Percentiles rank a stretch among this genome's conserved stretches.
These are phyloP conservation scores for Dryadula phaetusa DNA, from an alignment of 2,888 invertebrate genomes.

Conservation along the genomic window DNA sequence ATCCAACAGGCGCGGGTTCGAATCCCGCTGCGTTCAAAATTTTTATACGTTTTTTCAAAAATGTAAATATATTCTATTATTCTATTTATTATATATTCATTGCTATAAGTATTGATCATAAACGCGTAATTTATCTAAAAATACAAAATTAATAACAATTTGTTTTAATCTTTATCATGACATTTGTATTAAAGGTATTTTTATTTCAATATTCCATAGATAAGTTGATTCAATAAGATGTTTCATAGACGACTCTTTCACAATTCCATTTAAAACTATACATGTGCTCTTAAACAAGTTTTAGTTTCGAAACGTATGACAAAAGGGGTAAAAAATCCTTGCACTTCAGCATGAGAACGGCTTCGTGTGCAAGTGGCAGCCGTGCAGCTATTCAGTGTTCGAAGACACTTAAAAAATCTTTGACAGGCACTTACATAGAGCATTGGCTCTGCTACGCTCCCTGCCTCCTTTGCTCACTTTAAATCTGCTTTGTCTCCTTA, in stretches of 20 bases:
- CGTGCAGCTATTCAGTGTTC: conserved; percentile 65
- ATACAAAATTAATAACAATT: no score
- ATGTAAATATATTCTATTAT: no score
- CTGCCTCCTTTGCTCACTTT: conserved; percentile 43
- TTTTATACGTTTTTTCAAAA: no score
- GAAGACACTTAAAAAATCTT: conserved; percentile 77
- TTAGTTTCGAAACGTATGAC: conserved; percentile 39
- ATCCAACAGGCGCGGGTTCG: no score
- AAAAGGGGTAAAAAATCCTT: conserved; percentile 51
- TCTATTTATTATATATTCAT: no score
- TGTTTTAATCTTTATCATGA: no score
- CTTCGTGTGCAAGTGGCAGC: conserved; percentile 76
- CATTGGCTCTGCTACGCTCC: conserved; percentile 44
- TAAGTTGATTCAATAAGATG: background rate
- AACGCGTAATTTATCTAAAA: background rate
- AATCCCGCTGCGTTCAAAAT: no score
- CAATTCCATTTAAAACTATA: conserved; percentile 38
- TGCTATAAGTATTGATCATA: background rate
- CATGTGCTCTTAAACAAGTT: conserved; percentile 39
- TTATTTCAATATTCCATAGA: no score
- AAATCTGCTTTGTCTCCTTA: conserved; percentile 54
- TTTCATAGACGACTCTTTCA: background rate
- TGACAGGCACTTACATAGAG: conserved; percentile 66
- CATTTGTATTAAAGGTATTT: no score
- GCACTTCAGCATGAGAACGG: conserved; percentile 54